Evolutionary conservation across 2,888 invertebrate species (phyloP), one percentile per base, ranked within the genome.

Genomic region (Camponotus fellah): DNA sequence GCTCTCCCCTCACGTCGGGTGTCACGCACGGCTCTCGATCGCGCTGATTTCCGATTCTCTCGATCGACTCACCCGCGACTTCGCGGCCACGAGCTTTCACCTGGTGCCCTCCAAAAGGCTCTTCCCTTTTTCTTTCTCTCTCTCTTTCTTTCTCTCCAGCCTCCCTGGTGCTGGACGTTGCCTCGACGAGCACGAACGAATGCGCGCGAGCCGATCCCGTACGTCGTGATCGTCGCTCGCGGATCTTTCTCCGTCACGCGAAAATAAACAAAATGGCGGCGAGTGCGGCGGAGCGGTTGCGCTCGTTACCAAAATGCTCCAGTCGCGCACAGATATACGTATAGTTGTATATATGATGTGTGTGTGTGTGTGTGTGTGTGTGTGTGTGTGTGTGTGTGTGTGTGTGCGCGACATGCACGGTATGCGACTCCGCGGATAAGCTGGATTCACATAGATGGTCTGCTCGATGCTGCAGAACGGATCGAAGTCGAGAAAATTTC

Each of bases 261-360:
- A 97, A 97, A 97, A 97, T 97, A 97, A 97, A 97, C 97, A 97
- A 97, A 97, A 97, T 97, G 97, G 97, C 96, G 96, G 91, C 91
- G 83, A 85, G 84, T 79, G 56, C n/a, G 26, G 40, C 43, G 56
- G 76, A 62, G 34, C 76, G 46, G 75, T 66, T 26, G 68, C 75
- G 64, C 76, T 56, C 46, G 75, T 40, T 37, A 60, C 60, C 74
- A 60, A 79, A 74, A 84, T 82, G 58, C 75, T 82, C 17, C 49
- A n/a, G 8, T 49, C 49, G n/a, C n/a, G 8, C n/a, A 49, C 85
- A 76, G 83, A 68, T 85, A 46, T 82, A 17, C 5, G 17, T 26
- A 17, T 26, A 4, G n/a, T n/a, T 9, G 14, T 10, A 5, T 26
- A 26, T 26, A 26, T 26, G 26, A 26, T 26, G 1, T 26, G 26